phyloP scores from a whole-genome alignment of 2,113 vertebrate species.

The Chiloscyllium plagiosum region DNA sequence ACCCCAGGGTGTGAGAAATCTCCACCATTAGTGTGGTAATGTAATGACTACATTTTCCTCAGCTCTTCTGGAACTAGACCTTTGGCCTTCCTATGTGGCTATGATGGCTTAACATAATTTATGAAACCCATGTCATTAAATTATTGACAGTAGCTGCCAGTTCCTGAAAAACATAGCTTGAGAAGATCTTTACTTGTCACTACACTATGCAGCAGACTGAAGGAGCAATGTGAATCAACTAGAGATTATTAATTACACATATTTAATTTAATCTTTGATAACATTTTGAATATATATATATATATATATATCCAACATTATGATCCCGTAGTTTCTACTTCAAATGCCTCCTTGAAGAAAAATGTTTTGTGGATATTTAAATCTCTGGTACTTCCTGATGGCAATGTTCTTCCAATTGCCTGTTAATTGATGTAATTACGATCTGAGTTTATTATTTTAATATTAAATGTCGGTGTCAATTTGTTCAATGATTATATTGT shows the following conservation, averaged over 20 bases:
- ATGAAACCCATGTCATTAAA: constrained; percentile 6
- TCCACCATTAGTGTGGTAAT: not conserved
- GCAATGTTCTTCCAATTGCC: not conserved
- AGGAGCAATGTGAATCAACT: not conserved
- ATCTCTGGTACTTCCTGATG: not conserved
- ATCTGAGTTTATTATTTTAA: not conserved
- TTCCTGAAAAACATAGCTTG: not conserved
- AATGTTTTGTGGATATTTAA: constrained; percentile 4
- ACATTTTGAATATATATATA: not conserved
- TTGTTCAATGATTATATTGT: not conserved
- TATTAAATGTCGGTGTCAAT: not conserved
- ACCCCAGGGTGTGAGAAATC: not conserved
- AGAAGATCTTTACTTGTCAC: not conserved
- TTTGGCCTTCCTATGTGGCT: not conserved
- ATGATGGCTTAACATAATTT: constrained; percentile 32
- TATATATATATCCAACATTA: not conserved
- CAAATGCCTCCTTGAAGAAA: not conserved
- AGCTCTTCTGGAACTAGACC: constrained; percentile 12
- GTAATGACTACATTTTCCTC: constrained; percentile 33
- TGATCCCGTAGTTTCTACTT: not conserved
- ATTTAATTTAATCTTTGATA: not conserved
- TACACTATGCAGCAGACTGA: too few relatives aligned
- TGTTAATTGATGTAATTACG: not conserved
- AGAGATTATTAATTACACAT: not conserved
- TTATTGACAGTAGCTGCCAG: not conserved